Evolutionary conservation across 2,888 invertebrate genomes (phyloP), one percentile per base, ranked within the genome.

Genomic region (Xestia xanthographa): DNA sequence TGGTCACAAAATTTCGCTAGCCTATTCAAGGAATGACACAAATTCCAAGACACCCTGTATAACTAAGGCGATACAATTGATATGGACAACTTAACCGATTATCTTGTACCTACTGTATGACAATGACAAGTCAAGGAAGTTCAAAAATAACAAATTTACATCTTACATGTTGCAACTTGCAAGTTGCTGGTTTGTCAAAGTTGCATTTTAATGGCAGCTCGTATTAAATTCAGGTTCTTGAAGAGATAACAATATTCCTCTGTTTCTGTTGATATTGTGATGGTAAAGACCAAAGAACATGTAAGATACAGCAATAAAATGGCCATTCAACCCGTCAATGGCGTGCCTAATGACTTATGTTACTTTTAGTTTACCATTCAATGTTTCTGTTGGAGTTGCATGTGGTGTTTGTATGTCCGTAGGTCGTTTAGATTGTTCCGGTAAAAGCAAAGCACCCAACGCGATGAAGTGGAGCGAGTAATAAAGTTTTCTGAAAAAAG

Each of bases 401-500:
- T 60, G 29, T 20, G 34, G 5, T 20, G 60, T 34, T 34, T 60
- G 20, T 29, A 34, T 34, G 81, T 38, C 83, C 50, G 77, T 88
- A 41, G 88, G 77, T 43, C 74, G 79, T 72, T 81, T 90, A 0
- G 86, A 81, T 72, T 92, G 92, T 41, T 91, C 90, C 5, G 97
- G 97, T 67, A 97, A 88, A 29, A 97, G 90, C 83, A 96, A 84
- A 1, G 96, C 95, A 60, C 96, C 96, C 73, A 97, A 80, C 1
- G 97, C 96, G 50, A 96, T 94, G 83, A 97, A 96, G 83, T 97
- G 97, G 17, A 97, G 91, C 0, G 96, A 97, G 88, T 96, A 97
- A 92, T 95, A 97, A 85, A 97, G 96, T 95, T 96, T 97, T 91
- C 97, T 97, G 95, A 88, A 96, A 96, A 65, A 67, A 68, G 45